These are phyloP conservation scores for Percopsis transmontana DNA, from an alignment of 2,113 vertebrate species.

Conservation along the genomic window DNA sequence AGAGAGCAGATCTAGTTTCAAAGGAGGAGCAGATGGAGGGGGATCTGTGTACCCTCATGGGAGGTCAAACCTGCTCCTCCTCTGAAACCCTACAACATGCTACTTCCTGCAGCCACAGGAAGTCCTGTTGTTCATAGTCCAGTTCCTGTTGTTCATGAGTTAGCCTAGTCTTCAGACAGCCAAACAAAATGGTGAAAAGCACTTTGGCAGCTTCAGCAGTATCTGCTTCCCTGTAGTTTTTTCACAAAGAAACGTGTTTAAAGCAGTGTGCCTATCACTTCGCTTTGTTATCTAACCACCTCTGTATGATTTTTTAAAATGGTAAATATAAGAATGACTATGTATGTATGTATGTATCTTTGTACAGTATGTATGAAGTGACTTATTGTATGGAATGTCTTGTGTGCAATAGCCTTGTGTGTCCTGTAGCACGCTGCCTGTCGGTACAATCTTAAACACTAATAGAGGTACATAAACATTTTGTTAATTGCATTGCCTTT, in stretches of 20 bases:
- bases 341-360: constrained; percentile 62
- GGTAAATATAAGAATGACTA: constrained; percentile 63
- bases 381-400: constrained; percentile 74
- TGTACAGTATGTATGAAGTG: constrained; percentile 73
- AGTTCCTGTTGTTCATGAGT: constrained; percentile 73
- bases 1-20: constrained; percentile 49
- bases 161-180: constrained; percentile 47
- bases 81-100: constrained; percentile 48
- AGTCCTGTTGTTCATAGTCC: constrained; percentile 68
- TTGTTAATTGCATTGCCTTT: constrained; percentile 74
- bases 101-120: constrained; percentile 71
- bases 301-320: constrained; percentile 50
- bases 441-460: constrained; percentile 83
- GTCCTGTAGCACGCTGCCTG: constrained; percentile 80
- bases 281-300: constrained; percentile 57
- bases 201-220: constrained; percentile 80
- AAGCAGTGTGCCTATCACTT: constrained; percentile 56
- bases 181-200: constrained; percentile 69
- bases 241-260: constrained; percentile 54
- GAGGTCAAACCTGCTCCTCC: constrained; percentile 52
- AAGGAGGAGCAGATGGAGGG: constrained; percentile 7
- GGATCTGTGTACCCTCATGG: constrained; percentile 23
- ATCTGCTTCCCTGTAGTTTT: constrained; percentile 46
- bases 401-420: constrained; percentile 83
- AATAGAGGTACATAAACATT: constrained; percentile 80